Percentiles rank a stretch among this genome's conserved stretches.
These are phyloP conservation scores for Caenorhabditis elegans DNA, from an alignment of 1,140 invertebrate species.

Conservation along the genomic window DNA sequence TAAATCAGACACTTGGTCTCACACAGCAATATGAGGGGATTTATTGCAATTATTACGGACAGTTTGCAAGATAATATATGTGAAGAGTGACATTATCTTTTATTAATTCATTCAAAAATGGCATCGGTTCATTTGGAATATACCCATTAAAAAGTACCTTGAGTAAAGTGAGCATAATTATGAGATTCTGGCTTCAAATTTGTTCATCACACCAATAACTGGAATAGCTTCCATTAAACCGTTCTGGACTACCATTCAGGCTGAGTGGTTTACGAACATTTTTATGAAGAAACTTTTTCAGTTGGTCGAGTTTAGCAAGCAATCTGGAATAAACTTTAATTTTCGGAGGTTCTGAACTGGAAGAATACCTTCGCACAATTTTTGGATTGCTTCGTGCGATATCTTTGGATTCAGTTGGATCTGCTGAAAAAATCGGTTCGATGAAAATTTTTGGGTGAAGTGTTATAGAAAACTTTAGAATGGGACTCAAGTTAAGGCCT, in stretches of 20 bases:
- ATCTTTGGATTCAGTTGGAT: slow-evolving; percentile 49
- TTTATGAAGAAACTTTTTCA: slow-evolving; percentile 34
- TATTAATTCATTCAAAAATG: not conserved
- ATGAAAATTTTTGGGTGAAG: not conserved
- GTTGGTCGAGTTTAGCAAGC: slow-evolving; percentile 16
- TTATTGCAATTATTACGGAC: too few relatives aligned
- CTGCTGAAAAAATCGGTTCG: slow-evolving; percentile 6
- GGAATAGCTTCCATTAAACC: slow-evolving; percentile 39
- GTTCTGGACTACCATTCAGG: slow-evolving; percentile 35
- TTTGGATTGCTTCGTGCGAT: slow-evolving; percentile 44
- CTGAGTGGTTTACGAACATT: slow-evolving; percentile 42
- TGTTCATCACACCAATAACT: slow-evolving; percentile 39
- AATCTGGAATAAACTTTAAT: slow-evolving; percentile 9
- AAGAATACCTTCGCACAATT: slow-evolving; percentile 36
- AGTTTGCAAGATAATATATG: too few relatives aligned
- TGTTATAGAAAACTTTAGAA: too few relatives aligned
- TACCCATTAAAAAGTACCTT: not conserved
- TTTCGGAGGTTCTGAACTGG: not conserved
- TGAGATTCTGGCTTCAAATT: not conserved
- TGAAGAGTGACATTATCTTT: too few relatives aligned
- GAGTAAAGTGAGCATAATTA: not conserved
- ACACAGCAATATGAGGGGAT: not conserved
- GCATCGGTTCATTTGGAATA: not conserved
- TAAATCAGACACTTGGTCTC: not conserved
- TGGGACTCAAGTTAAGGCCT: too few relatives aligned